These are phyloP conservation scores for Sesamia inferens DNA, from an alignment of 2,888 invertebrate species.

Conservation along the genomic window DNA sequence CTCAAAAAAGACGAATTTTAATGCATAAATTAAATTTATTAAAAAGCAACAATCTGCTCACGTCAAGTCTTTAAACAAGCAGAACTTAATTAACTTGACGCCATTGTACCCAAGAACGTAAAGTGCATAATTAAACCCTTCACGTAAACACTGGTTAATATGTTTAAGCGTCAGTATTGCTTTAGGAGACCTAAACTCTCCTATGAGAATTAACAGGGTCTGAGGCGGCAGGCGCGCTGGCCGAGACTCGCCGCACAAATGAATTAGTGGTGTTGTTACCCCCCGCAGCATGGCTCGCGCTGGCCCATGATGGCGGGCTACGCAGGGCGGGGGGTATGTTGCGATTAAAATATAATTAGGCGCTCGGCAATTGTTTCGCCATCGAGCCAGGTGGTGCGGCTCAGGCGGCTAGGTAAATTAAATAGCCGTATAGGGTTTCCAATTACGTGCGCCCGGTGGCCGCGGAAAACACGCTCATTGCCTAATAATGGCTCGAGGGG, in stretches of 20 bases:
- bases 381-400: constrained; percentile 87
- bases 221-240: constrained; percentile 72
- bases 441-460: constrained; percentile 81
- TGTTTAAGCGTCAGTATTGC: constrained; percentile 88
- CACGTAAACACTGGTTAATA: constrained; percentile 87
- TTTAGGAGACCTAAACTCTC: constrained; percentile 89
- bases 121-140: constrained; percentile 88
- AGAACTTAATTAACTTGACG: constrained; percentile 87
- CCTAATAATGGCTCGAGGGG: constrained; percentile 84
- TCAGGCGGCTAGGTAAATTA: constrained; percentile 86
- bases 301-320: constrained; percentile 59
- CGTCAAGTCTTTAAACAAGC: constrained; percentile 85
- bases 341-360: constrained; percentile 90
- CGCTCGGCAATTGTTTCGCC: constrained; percentile 88
- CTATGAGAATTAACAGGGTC: constrained; percentile 88
- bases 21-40: constrained; percentile 81
- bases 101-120: constrained; percentile 84
- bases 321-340: constrained; percentile 77
- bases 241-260: constrained; percentile 84
- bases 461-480: constrained; percentile 84
- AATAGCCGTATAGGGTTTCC: constrained; percentile 87
- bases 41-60: constrained; percentile 77
- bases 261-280: constrained; percentile 84
- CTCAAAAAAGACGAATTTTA: constrained; percentile 81
- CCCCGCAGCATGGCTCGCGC: constrained; percentile 61